Base-by-base conservation (phyloP, 2,797 vertebrate genomes). In the Limosa lapponica region DNA sequence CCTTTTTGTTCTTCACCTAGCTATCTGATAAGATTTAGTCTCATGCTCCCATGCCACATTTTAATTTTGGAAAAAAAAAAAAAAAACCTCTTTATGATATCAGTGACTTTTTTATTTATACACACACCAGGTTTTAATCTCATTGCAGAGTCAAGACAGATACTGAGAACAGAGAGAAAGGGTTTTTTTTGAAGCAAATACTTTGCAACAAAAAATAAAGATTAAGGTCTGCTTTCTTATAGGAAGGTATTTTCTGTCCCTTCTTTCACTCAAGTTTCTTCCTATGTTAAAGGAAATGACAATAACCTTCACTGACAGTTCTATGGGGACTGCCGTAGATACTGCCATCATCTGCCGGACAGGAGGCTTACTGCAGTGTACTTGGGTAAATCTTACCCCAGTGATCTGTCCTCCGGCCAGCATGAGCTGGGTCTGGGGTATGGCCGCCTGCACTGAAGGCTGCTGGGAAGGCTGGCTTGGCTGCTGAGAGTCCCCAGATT, bases 381-480 rank as follows among this genome's bases (percentile, higher is more conserved):
- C 91, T 95, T 82, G 67, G 93, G 87, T 71, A 89, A 96, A 62
- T 98, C 99, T 99, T 99, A 99, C 99, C 99, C 99, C 99, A 86
- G 99, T 99, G 98, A 99, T 99, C 98, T 99, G 99, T 98, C 99
- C 99, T 98, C 99, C 99, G 74, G 99, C 98, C 98, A 99, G 98
- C 99, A 99, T 99, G 90, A 99, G 98, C 98, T 99, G 99, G 90
- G 99, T 99, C 98, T 99, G 99, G 98, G 99, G 99, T 98, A 99
- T 98, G 97, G 98, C 98, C 57, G 98, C 98, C 98, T 99, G 99
- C 95, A 98, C 96, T 82, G 98, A 98, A 95, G 98, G 98, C 96
- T 98, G 98, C 96, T 98, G 98, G 95, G 98, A 98, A 97, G 98
- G 98, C 98, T 99, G 99, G 98, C 98, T 98, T 97, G 99, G 99